Percentiles rank a stretch among this genome's conserved stretches.
phyloP scores from a whole-genome alignment of 2,797 vertebrate genomes.

The Mallotus villosus region DNA sequence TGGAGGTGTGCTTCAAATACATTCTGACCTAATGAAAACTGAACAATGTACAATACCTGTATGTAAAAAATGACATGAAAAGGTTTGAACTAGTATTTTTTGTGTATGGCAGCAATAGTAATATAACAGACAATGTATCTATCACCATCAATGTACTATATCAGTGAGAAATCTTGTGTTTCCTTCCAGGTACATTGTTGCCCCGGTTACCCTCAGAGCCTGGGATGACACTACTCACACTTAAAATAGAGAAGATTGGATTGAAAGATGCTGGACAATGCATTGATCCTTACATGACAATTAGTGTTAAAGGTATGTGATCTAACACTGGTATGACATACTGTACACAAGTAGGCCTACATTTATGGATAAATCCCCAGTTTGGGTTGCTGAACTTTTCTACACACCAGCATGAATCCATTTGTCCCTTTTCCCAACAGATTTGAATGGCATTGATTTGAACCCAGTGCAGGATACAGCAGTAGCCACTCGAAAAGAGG shows the following conservation, averaged over 20 bases:
- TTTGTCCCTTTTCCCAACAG: conserved; percentile 63
- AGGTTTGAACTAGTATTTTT: too few species aligned
- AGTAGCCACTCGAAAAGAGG: conserved; percentile 92
- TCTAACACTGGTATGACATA: conserved; percentile 82
- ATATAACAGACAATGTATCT: neutral
- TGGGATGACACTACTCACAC: conserved; percentile 91
- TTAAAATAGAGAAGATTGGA: conserved; percentile 87
- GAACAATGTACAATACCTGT: too few species aligned
- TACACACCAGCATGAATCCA: too few species aligned
- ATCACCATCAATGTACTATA: neutral
- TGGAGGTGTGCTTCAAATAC: neutral
- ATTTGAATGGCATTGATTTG: conserved; percentile 91
- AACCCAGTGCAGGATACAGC: conserved; percentile 96
- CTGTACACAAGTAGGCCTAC: conserved; percentile 75
- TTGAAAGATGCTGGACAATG: conserved; percentile 98
- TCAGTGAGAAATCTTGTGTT: conserved; percentile 18
- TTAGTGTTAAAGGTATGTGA: conserved; percentile 92
- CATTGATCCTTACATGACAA: conserved; percentile 97
- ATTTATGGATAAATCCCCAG: too few species aligned
- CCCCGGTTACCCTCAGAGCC: conserved; percentile 95
- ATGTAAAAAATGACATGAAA: too few species aligned
- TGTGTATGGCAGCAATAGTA: neutral
- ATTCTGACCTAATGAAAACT: neutral
- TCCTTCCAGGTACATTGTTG: conserved; percentile 87
- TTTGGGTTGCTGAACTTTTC: too few species aligned